Evolutionary conservation across 2,888 invertebrate genomes (phyloP), one percentile per base, ranked within the genome.

Genomic region (Pseudoips prasinana): DNA sequence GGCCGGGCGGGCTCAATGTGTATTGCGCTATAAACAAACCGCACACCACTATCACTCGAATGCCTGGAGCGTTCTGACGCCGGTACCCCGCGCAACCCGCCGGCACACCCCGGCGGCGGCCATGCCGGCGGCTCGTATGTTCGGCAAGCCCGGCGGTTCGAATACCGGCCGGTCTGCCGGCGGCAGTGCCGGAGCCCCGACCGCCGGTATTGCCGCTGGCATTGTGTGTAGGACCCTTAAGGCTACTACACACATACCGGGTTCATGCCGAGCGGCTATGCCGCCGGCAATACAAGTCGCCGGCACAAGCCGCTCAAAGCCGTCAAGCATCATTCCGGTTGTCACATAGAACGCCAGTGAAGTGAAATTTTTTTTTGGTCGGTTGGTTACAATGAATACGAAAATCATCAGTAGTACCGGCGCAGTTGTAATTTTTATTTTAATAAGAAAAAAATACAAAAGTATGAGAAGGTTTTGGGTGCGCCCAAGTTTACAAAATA

Each of bases 371-470:
- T n/a, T n/a, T n/a, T n/a, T n/a, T n/a, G n/a, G n/a, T n/a, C n/a
- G n/a, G n/a, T n/a, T n/a, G n/a, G n/a, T n/a, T n/a, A n/a, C n/a
- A n/a, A n/a, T n/a, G n/a, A n/a, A n/a, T n/a, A n/a, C n/a, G n/a
- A n/a, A n/a, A n/a, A n/a, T n/a, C n/a, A n/a, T n/a, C n/a, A n/a
- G n/a, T n/a, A n/a, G n/a, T n/a, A n/a, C n/a, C n/a, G n/a, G n/a
- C n/a, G n/a, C n/a, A n/a, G n/a, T n/a, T n/a, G n/a, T n/a, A n/a
- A n/a, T n/a, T n/a, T n/a, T n/a, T n/a, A n/a, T n/a, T n/a, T n/a
- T n/a, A n/a, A n/a, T n/a, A 40, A 44, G 41, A 44, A 44, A 44
- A 33, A 44, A 39, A 36, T 37, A 29, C 44, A 44, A 41, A 37
- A 44, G 40, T 14, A 41, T 41, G 33, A 35, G 39, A 43, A 35